These are phyloP conservation scores for Miichthys miiuy DNA, from an alignment of 2,797 vertebrate genomes.

Conservation along the genomic window DNA sequence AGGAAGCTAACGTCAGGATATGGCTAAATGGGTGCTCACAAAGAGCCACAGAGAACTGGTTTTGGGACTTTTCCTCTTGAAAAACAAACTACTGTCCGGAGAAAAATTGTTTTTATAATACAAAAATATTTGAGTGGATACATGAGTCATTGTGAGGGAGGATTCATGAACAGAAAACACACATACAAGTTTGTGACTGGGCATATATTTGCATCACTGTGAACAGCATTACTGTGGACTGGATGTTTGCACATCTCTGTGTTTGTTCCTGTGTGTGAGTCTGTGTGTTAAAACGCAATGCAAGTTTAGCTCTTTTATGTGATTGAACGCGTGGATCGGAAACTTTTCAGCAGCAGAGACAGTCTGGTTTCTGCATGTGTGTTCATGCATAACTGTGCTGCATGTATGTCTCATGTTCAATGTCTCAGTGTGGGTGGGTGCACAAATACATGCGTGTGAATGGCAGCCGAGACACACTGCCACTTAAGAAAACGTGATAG, in stretches of 20 bases:
- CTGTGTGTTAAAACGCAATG: not conserved
- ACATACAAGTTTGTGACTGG: constrained; percentile 63
- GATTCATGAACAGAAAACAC: constrained; percentile 44
- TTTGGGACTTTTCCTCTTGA: constrained; percentile 35
- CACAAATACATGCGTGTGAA: not conserved
- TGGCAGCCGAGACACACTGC: not conserved
- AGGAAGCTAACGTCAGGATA: constrained; percentile 52
- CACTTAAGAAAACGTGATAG: not conserved
- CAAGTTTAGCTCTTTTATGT: constrained; percentile 5
- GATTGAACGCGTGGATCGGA: not conserved
- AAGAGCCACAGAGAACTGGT: constrained; percentile 54
- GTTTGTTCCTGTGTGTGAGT: constrained; percentile 12
- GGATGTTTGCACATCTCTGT: constrained; percentile 42
- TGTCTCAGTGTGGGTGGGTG: not conserved
- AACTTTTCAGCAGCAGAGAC: not conserved
- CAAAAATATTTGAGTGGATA: constrained; percentile 53
- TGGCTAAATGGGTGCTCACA: constrained; percentile 48
- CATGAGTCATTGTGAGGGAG: constrained; percentile 53
- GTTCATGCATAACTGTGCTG: constrained; percentile 2
- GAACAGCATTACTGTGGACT: constrained; percentile 25
- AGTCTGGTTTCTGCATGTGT: not conserved
- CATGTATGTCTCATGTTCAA: not conserved
- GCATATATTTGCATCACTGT: constrained; percentile 67
- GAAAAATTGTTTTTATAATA: constrained; percentile 56
- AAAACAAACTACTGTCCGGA: constrained; percentile 58